Percentiles rank a stretch among this genome's conserved stretches.
These are phyloP conservation scores for Planococcus citri DNA, from an alignment of 1,140 invertebrate species.

Conservation along the genomic window DNA sequence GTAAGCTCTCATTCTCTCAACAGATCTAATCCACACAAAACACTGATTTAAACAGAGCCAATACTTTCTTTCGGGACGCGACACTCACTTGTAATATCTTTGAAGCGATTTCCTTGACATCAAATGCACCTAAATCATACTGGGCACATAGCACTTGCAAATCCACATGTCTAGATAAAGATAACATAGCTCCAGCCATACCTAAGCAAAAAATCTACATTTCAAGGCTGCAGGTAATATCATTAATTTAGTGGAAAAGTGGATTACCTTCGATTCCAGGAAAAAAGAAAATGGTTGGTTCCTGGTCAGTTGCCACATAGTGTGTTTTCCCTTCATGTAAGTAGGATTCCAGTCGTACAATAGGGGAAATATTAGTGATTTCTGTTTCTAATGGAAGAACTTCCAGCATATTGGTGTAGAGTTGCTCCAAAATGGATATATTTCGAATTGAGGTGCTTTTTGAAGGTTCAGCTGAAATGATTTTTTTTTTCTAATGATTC, in stretches of 20 bases:
- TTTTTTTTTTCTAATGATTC: too few relatives aligned
- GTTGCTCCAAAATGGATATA: background rate
- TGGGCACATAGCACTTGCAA: constrained; percentile 10
- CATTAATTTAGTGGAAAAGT: background rate
- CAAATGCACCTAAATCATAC: background rate
- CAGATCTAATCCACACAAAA: too few relatives aligned
- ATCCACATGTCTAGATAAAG: background rate
- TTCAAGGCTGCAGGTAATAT: background rate
- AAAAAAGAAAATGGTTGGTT: background rate
- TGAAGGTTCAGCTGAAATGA: too few relatives aligned
- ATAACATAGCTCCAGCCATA: background rate
- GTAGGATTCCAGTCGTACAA: background rate
- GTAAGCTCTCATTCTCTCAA: too few relatives aligned
- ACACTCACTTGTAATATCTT: background rate
- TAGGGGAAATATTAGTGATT: background rate
- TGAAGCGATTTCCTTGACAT: background rate
- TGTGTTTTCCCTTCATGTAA: background rate
- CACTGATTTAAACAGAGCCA: too few relatives aligned
- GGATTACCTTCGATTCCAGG: background rate
- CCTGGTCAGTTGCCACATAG: background rate
- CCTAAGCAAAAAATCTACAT: background rate
- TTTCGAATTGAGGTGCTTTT: background rate
- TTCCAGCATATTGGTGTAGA: background rate
- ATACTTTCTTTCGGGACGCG: too few relatives aligned
- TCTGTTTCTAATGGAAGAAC: background rate